Evolutionary conservation across 2,888 invertebrate genomes (phyloP), one percentile per base, ranked within the genome.

Genomic region (Athalia cordata): DNA sequence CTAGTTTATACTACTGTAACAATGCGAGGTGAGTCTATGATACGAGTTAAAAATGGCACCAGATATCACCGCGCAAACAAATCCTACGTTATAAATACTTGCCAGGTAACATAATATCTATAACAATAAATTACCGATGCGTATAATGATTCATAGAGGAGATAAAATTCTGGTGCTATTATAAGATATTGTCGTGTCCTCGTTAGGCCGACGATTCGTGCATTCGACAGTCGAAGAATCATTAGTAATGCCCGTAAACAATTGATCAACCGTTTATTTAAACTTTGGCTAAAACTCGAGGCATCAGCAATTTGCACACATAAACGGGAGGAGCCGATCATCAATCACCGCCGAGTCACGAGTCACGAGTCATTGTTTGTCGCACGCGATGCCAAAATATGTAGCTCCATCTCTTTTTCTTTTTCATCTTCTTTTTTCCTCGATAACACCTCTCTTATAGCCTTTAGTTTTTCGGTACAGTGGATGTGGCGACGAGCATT

Each of bases 361-460:
- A 57, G 57, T 59, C 45, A 70, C 70, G 70, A 57, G 43, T 47
- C 1, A 13, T 52, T 59, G 70, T 70, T 57, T 70, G 70, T 57
- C 57, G 47, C 45, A 68, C 52, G 52, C 43, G 55, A 13, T 59
- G 70, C 70, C 70, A 70, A 70, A 70, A 70, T 70, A 70, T 45
- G 29, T 29, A 29, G 29, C 52, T 52, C 52, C 52, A 3, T 11
- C 11, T 52, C 52, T 52, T 3, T 11, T 52, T 52, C 8, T 7
- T 52, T 7, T 1, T 52, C 29, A 1, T 29, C 52, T 50, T 68
- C 52, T 55, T 68, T 55, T 68, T 9, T 68, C 68, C 68, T 68
- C 55, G 68, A 55, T 55, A 55, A 4, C 8, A 55, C 55, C 52
- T 29, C 52, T 50, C 55, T 55, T 11, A 11, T 4, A 29, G 29